phyloP scores from a whole-genome alignment of 2,797 vertebrate genomes.

The Masticophis lateralis region DNA sequence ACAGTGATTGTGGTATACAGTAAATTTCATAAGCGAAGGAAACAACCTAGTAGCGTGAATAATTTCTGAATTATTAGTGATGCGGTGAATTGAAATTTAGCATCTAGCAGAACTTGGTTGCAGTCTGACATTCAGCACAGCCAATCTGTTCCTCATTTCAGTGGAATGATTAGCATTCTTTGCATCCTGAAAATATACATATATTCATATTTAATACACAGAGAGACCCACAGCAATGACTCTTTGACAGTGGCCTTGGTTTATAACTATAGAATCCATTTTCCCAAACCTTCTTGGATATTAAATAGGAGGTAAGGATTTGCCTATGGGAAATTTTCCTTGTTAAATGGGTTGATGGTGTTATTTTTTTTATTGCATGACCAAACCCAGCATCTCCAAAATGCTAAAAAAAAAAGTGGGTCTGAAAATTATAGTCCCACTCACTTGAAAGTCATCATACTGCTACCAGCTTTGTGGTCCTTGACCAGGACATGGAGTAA shows the following conservation, averaged over 20 bases:
- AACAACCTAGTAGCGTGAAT: neutral
- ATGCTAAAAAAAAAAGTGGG: neutral
- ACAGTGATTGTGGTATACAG: neutral
- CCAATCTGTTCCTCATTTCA: neutral
- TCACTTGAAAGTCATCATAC: neutral
- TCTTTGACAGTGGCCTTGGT: neutral
- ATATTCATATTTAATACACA: neutral
- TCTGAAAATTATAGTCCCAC: neutral
- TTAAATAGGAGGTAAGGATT: neutral
- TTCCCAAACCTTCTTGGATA: neutral
- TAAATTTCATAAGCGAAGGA: neutral
- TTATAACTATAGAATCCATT: neutral
- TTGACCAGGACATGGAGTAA: neutral
- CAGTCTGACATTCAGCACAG: neutral
- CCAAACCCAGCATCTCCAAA: neutral
- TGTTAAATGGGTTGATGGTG: neutral
- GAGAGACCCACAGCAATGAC: neutral
- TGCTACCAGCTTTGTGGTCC: neutral
- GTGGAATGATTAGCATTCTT: slow-evolving; percentile 4
- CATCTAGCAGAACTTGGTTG: neutral
- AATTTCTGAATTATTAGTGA: neutral
- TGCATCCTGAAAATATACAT: neutral
- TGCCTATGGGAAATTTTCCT: neutral
- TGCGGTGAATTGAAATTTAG: neutral
- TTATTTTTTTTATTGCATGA: neutral